Evolutionary conservation across 2,888 invertebrate genomes (phyloP).

Genomic region (Nipponacmea schrenckii): DNA sequence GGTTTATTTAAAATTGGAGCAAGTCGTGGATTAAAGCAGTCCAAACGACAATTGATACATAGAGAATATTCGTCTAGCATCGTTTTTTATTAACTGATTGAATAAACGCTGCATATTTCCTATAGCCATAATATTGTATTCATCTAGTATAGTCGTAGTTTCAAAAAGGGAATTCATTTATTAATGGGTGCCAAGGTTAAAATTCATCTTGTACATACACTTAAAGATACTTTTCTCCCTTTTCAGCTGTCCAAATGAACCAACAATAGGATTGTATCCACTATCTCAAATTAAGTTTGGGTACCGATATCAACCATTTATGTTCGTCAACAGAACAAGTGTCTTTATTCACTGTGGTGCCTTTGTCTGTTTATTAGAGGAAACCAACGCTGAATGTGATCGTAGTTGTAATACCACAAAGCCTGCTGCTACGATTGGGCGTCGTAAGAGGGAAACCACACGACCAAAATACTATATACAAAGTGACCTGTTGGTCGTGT

Average conservation of each 20-base stretch:
- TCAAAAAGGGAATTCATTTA: no score
- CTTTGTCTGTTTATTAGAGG: constrained; percentile 49
- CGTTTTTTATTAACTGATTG: background rate
- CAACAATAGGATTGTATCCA: constrained; percentile 46
- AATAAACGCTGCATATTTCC: no score
- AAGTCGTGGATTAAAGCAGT: background rate
- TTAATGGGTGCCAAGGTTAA: no score
- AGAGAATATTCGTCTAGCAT: background rate
- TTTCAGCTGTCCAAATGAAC: constrained; percentile 47
- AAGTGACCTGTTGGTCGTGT: constrained; percentile 24
- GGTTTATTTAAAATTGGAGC: background rate
- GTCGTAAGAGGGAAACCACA: constrained; percentile 15
- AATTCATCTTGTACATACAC: no score
- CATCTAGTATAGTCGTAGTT: no score
- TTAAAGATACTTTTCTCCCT: background rate
- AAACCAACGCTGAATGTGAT: constrained; percentile 49
- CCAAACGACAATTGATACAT: background rate
- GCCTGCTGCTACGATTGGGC: constrained; percentile 22
- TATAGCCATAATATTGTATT: no score
- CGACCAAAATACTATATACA: constrained; percentile 13
- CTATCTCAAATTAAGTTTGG: constrained; percentile 50
- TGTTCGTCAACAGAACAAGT: constrained; percentile 42
- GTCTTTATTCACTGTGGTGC: constrained; percentile 57
- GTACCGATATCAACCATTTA: constrained; percentile 54
- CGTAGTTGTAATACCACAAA: constrained; percentile 45